Base-by-base conservation (phyloP, 1,140 invertebrate genomes). In the Propsilocerus akamusi region DNA sequence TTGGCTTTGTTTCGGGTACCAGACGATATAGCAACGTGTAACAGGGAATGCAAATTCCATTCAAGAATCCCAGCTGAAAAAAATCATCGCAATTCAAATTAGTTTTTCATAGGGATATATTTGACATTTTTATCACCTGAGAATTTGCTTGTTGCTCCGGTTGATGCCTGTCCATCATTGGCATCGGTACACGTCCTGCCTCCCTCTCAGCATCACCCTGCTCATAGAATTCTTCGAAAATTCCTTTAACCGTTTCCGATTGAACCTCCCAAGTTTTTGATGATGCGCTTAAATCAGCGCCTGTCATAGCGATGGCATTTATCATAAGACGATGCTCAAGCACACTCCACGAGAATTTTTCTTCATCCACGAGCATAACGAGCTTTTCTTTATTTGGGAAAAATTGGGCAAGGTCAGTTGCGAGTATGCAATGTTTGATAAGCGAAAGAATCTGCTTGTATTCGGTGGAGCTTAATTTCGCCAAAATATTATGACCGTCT, bases 151-250 rank as follows among this genome's bases (percentile, higher is more conserved):
- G 76, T 58, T 86, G 73, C 48, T 86, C 71, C 3, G 75, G 72
- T 57, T 81, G 77, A 34, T 72, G 68, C 51, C 86, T 66, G 58
- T 90, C 85, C 85, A 90, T 89, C 81, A 89, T 87, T 2, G 83
- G 73, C 51, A 86, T 78, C 0, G 86, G 85, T 25, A 63, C 69
- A 49, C 74, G 70, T 1, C 85, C 84, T 37, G 74, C 73, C 10
- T 69, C 69, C 53, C 74, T 70, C 61, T 88, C 84, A 25, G 77
- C 78, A 61, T 89, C 85, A 25, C 71, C 82, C 68, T 88, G 83
- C 54, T 81, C 75, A 64, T 87, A 89, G 65, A 90, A 90, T 60
- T 90, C 86, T 59, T 88, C 80, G 66, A 88, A 86, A 53, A 90
- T 87, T 5, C 83, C 80, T 61, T 78, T 76, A 1, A 87, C 84